phyloP scores from a whole-genome alignment of 2,797 vertebrate genomes.

The Myripristis jacobus region DNA sequence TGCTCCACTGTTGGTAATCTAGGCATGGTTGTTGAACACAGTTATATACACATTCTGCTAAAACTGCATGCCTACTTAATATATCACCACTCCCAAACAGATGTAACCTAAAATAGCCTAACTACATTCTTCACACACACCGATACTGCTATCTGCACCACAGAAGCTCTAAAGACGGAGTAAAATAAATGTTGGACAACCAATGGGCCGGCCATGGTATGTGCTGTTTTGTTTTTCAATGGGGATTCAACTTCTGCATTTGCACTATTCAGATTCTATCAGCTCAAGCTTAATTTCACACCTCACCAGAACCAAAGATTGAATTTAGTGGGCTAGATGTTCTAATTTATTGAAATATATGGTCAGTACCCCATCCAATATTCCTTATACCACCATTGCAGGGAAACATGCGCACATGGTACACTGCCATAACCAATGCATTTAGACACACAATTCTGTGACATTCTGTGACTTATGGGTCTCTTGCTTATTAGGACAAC shows the following conservation, averaged over 20 bases:
- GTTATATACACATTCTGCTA: not conserved
- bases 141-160: conserved; percentile 26
- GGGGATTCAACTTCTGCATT: conserved; percentile 30
- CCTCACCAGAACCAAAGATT: conserved; percentile 74
- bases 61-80: conserved; percentile 16
- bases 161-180: conserved; percentile 15
- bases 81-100: conserved; percentile 21
- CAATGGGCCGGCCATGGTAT: not conserved
- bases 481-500: conserved; percentile 14
- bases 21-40: too few species aligned
- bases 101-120: conserved; percentile 37
- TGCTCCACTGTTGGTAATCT: too few species aligned
- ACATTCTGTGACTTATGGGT: not conserved
- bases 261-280: conserved; percentile 54
- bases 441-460: not conserved
- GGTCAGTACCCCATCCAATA: conserved; percentile 20
- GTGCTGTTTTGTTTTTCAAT: conserved; percentile 13
- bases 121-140: conserved; percentile 21
- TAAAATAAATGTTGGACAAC: conserved; percentile 23
- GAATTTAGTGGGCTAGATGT: conserved; percentile 65
- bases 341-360: conserved; percentile 65
- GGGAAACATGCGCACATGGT: conserved; percentile 1
- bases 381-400: not conserved
- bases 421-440: not conserved
- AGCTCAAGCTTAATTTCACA: conserved; percentile 77